phyloP scores from a whole-genome alignment of 53 echinoderm and acorn worm species.

The Zoroaster sp. region DNA sequence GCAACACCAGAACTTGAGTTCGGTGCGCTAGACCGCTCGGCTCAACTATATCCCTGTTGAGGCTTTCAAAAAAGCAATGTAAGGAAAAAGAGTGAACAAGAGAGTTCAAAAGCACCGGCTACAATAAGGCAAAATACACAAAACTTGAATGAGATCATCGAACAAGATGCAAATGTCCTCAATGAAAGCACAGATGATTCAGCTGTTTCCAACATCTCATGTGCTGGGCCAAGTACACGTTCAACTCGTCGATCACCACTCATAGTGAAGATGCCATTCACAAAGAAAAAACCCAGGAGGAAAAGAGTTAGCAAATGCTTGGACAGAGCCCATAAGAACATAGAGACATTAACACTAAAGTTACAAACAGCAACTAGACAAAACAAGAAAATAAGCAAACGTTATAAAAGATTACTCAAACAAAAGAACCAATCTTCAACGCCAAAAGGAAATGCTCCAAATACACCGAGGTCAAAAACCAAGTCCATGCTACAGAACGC shows the following conservation, averaged over 20 bases:
- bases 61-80: constrained; percentile 10
- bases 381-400: constrained; percentile 13
- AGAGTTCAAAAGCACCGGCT: constrained; percentile 20
- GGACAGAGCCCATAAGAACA: constrained; percentile 28
- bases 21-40: no score
- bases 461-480: not conserved
- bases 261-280: constrained; percentile 41
- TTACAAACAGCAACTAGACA: constrained; percentile 38
- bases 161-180: not conserved
- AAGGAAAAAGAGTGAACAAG: not conserved
- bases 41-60: constrained; percentile 32
- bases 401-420: not conserved
- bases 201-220: constrained; percentile 17
- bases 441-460: not conserved
- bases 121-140: not conserved
- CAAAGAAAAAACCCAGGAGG: not conserved
- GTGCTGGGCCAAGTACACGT: not conserved
- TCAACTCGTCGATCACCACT: not conserved
- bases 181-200: not conserved
- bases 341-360: constrained; percentile 31
- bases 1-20: no score
- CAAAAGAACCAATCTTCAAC: not conserved
- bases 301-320: constrained; percentile 43
- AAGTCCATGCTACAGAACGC: not conserved
- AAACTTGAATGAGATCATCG: no score